Evolutionary conservation across 2,888 invertebrate species (phyloP), one percentile per base, ranked within the genome.

Genomic region (Pristionchus exspectatus): DNA sequence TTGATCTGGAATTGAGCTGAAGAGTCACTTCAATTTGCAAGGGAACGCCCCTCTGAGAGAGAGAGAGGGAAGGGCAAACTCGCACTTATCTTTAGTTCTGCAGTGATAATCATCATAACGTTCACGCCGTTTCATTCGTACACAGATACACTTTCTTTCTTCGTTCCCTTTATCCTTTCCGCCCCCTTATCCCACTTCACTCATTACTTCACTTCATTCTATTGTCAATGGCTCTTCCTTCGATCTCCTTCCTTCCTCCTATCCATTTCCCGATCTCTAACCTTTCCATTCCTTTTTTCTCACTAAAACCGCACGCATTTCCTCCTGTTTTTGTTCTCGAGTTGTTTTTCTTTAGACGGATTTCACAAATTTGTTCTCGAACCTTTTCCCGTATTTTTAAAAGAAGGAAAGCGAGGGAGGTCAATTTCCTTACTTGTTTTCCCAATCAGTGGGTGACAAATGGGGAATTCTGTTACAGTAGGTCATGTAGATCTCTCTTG

Each of bases 61-160:
- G 44, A 50, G 44, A 50, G 44, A 21, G 56, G 21, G 56, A 18
- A 56, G 4, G 56, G 56, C 56, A 56, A 56, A 56, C 56, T 56
- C 56, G 16, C 18, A 21, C 66, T 66, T 66, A 27, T n/a, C n/a
- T 66, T 66, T 66, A 24, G 12, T 27, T 27, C 66, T 66, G 66
- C 66, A 27, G 12, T 66, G n/a, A 9, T 21, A 66, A 66, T 66
- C 66, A 66, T 66, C 66, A 66, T 24, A 66, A n/a, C 27, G n/a
- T 66, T 56, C 56, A 56, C 56, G 56, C 56, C 56, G 56, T 27
- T 66, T 27, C n/a, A 21, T 66, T 27, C 12, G 66, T 24, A 66
- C 66, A 66, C 66, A 66, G 66, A 66, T 27, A 27, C 66, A 66
- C 66, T 66, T 56, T 66, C 66, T 66, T 66, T 66, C 66, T 9